Base-by-base conservation (phyloP, 2,113 vertebrate species). In the Ctenodactylus gundi region DNA sequence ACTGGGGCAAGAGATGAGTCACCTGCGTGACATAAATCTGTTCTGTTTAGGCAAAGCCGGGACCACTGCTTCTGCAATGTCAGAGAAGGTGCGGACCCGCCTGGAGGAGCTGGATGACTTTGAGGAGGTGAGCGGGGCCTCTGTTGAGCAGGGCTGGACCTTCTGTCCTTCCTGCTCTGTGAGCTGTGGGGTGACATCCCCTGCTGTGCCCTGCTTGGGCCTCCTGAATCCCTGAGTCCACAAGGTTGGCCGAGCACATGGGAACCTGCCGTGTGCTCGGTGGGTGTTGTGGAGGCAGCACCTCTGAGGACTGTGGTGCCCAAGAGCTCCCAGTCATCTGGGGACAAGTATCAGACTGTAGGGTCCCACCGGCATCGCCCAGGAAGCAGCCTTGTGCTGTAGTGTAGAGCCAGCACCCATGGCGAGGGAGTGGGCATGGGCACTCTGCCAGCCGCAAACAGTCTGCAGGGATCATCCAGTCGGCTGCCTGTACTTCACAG, bases 61-160 rank as follows among this genome's bases (percentile, higher is more conserved):
- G 34, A 98, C 98, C 29, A 90, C 98, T 13, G 98, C 98, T 39
- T 99, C 99, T 0, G 99, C 99, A 4, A 99, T 99, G 97, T 99
- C 99, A 2, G 99, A 99, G 98, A 99, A 99, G 97, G 99, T 99
- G 67, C 99, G 99, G 65, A 99, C 99, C 41, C 98, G 99, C 23
- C 98, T 99, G 95, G 99, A 99, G 97, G 99, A 99, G 90, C 98
- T 99, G 95, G 99, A 99, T 91, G 99, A 99, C 97, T 98, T 99
- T 72, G 99, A 99, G 97, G 99, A 99, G 98, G 99, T 99, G 95
- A 94, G 98, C 58, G 27, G 27, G 21, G 29, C 34, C 36, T 84
- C 51, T 57, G 41, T 17, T 55, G 46, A 58, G 31, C 3, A 0
- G 6, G 17, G 7, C 46, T 21, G 58, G 0, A 13, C 31, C 46